Conservation (phyloP, 2,113 vertebrate genomes). For the Ciconia maguari region DNA sequence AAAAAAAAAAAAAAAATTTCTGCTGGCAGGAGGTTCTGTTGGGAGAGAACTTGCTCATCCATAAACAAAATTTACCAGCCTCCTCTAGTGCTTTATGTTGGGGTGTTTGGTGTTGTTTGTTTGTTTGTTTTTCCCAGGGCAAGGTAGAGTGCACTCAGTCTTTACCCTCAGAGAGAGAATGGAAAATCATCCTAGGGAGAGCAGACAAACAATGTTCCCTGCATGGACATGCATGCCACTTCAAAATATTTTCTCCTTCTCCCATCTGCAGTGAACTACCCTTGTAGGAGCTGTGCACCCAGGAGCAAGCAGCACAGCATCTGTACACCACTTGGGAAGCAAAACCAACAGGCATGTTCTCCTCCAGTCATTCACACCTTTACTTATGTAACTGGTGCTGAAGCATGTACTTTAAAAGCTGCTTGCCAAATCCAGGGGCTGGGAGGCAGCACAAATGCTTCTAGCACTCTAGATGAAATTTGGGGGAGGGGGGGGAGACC, state of each 20-base stretch:
- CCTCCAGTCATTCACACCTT: constrained; percentile 39
- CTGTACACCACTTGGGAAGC: background rate
- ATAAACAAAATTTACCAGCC: constrained; percentile 56
- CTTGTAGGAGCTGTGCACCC: background rate
- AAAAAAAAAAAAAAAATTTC: constrained; percentile 45
- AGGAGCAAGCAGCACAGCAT: background rate
- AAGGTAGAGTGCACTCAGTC: background rate
- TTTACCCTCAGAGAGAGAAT: background rate
- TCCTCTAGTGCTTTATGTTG: constrained; percentile 25
- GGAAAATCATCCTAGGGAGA: background rate
- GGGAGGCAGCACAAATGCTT: constrained; percentile 1
- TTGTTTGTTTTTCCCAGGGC: background rate
- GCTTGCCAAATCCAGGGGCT: background rate
- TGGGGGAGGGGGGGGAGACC: background rate
- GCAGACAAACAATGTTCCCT: background rate
- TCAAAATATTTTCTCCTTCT: background rate
- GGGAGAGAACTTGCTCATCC: constrained; percentile 62
- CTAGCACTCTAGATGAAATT: background rate
- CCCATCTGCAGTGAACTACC: background rate
- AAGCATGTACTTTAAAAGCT: background rate
- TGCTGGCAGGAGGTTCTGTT: constrained; percentile 48
- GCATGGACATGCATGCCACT: accelerated
- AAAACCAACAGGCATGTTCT: constrained; percentile 1
- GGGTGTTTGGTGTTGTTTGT: too few relatives aligned
- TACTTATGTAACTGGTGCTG: background rate